Conservation (phyloP, 2,113 vertebrate species). For the Coptodon rendalli region DNA sequence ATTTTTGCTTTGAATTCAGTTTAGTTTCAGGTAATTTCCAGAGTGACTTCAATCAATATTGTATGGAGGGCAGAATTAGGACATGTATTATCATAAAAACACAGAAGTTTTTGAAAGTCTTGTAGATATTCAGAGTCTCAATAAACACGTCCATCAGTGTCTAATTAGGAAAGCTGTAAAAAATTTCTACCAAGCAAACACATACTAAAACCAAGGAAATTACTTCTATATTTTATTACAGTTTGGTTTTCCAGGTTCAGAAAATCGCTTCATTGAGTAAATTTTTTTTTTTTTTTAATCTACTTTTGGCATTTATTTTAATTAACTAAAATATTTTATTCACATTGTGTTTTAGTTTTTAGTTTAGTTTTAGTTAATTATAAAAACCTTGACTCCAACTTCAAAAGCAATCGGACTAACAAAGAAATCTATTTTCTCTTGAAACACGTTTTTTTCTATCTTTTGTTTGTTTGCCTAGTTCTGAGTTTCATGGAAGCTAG, state of each 20-base stretch:
- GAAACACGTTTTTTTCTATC: neutral
- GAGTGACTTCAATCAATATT: neutral
- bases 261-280: neutral
- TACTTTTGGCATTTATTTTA: neutral
- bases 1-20: neutral
- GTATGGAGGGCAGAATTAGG: neutral
- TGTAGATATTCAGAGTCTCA: neutral
- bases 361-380: neutral
- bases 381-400: neutral
- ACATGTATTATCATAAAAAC: neutral
- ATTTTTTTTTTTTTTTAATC: accelerated
- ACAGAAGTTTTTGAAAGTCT: neutral
- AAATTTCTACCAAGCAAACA: neutral
- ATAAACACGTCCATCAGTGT: neutral
- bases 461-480: neutral
- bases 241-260: neutral
- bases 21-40: neutral
- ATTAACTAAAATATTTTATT: neutral
- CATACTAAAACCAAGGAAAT: neutral
- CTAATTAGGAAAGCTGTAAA: neutral
- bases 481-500: neutral
- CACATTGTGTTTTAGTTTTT: neutral
- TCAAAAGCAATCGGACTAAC: neutral
- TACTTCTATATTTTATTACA: neutral
- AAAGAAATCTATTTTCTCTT: neutral